Base-by-base conservation (phyloP, 1,140 invertebrate species). In the Eriosoma lanigerum region DNA sequence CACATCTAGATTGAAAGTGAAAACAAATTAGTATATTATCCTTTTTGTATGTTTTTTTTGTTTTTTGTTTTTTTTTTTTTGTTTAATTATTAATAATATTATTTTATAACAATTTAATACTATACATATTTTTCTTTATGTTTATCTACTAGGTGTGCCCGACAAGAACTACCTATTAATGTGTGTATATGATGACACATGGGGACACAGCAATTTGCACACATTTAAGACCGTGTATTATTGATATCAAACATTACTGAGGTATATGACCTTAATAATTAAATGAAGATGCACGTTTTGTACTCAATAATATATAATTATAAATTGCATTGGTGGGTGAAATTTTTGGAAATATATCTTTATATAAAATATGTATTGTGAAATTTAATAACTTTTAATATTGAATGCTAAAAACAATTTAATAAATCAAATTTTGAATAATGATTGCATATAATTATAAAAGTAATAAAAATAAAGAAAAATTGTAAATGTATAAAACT, bases 401-500 rank as follows among this genome's bases (percentile, higher is more conserved):
- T 17, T 32, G 60, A 62, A 62, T 62, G 26, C 24, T 26, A 60
- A 58, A 60, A 17, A 3, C n/a, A 29, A 48, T 68, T 64, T 38
- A 17, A 24, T 19, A 24, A 48, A 50, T 70, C 12, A 70, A 50
- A 70, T 10, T 72, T 72, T 32, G 12, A 50, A 52, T 48, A 68
- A 68, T 52, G 48, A 72, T 72, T 72, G 68, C 68, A 46, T 72
- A 72, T 72, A 72, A 52, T 72, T 52, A 21, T 50, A 72, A 17
- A 6, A 52, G 9, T 29, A 52, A 62, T 12, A 68, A 46, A 46
- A 44, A 38, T 44, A 56, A 56, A 58, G 9, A 76, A 56, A n/a
- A 58, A 58, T 56, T 58, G 32, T n/a, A 38, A 75, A 75, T 75
- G 72, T 75, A 75, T 75, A 75, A 75, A 75, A 75, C 72, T 75